These are phyloP conservation scores for Thumatha senex DNA, from an alignment of 2,888 invertebrate species.

Conservation along the genomic window DNA sequence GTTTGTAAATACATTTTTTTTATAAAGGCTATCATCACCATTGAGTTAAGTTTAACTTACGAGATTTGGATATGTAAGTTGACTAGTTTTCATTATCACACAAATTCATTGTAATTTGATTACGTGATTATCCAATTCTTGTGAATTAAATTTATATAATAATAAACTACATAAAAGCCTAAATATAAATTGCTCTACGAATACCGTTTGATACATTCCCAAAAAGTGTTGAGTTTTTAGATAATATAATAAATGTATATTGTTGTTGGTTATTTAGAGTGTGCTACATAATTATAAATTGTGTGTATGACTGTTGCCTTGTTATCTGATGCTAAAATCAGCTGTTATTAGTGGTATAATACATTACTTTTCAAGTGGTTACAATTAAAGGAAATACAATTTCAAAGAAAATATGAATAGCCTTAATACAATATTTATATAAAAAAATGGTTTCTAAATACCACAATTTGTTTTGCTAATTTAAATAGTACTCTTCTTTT, in stretches of 20 bases:
- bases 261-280: not conserved
- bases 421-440: no score
- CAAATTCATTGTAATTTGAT: no score
- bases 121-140: not conserved
- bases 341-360: conserved; percentile 9
- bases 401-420: no score
- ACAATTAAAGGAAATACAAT: no score
- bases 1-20: no score
- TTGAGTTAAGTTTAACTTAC: no score
- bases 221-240: conserved; percentile 12
- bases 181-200: not conserved
- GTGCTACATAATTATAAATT: not conserved
- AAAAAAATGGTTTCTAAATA: no score
- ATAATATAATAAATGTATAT: conserved; percentile 4
- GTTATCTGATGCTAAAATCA: conserved; percentile 4
- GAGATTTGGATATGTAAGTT: no score
- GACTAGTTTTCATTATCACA: no score
- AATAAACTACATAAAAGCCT: not conserved
- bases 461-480: no score
- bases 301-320: not conserved
- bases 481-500: no score
- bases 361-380: conserved; percentile 3
- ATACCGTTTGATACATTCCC: conserved; percentile 40
- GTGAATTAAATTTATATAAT: not conserved
- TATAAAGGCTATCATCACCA: no score